Evolutionary conservation across 2,888 invertebrate genomes (phyloP).

Genomic region (Coecobrya sp.): DNA sequence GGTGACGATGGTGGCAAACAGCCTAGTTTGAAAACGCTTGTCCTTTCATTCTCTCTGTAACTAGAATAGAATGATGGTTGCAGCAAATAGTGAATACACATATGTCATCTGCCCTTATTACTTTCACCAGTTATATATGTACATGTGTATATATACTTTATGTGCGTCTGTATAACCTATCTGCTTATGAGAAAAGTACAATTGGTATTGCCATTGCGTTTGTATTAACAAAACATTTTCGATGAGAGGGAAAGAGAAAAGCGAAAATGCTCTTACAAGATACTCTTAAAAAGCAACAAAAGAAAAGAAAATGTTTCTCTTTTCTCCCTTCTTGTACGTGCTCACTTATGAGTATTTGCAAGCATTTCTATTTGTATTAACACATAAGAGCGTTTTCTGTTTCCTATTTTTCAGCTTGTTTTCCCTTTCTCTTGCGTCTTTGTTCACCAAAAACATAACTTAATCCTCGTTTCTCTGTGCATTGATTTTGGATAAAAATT

Average conservation of each 20-base stretch:
- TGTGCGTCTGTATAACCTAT: neutral
- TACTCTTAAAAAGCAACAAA: constrained; percentile 61
- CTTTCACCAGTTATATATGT: neutral
- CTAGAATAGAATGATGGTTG: constrained; percentile 55
- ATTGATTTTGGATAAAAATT: constrained; percentile 80
- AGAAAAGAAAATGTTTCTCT: constrained; percentile 51
- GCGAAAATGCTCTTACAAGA: constrained; percentile 60
- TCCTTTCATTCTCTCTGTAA: constrained; percentile 65
- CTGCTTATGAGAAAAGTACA: neutral
- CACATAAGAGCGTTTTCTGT: constrained; percentile 34
- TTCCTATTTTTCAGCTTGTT: constrained; percentile 67
- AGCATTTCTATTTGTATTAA: constrained; percentile 60
- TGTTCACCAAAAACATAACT: constrained; percentile 75
- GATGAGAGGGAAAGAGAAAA: constrained; percentile 27
- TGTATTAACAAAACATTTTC: constrained; percentile 62
- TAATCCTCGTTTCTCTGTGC: constrained; percentile 75
- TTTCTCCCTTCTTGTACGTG: constrained; percentile 12
- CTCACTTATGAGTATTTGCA: constrained; percentile 30
- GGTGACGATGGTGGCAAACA: neutral
- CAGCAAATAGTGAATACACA: constrained; percentile 7
- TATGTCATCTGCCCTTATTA: constrained; percentile 15
- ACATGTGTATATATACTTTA: neutral
- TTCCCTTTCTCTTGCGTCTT: constrained; percentile 51
- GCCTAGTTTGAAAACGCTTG: constrained; percentile 59
- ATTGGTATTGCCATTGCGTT: constrained; percentile 54